Evolutionary conservation across 2,888 invertebrate species (phyloP), one percentile per base, ranked within the genome.

Genomic region (Serrognathus titanus): DNA sequence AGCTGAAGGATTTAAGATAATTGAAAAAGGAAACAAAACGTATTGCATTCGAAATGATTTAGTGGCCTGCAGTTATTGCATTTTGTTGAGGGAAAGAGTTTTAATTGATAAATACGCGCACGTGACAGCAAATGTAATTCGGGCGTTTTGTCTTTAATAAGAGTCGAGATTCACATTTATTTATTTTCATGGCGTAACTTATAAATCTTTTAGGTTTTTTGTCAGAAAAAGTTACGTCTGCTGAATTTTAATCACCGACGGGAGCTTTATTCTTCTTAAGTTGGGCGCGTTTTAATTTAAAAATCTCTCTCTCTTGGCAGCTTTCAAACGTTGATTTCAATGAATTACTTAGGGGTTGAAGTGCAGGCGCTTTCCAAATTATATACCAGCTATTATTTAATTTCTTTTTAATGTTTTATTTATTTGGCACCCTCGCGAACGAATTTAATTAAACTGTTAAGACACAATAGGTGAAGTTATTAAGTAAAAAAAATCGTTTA

Each of bases 91-190:
- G 61, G 57, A 62, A 59, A 65, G 65, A 56, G 64, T 68, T 71
- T 72, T 72, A 73, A 74, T 73, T 74, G 73, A 73, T 73, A 73
- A 73, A 73, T 72, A 70, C 69, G 65, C 62, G 69, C 66, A 71
- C 72, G 71, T 73, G 73, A 69, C 60, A 61, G 60, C 53, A 62
- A 63, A 66, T 48, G 60, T 63, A 64, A 66, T 66, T 63, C 50
- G 50, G 58, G 58, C 48, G 55, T 60, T 62, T 51, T n/a, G 48
- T 48, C 48, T 48, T 48, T 35, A 31, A 31, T 31, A 31, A 31
- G 35, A 20, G 48, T 24, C n/a, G 48, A 48, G 48, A 48, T 48
- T 48, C 46, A 40, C 11, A 9, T 12, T 40, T 40, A 13, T 43
- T 43, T 43, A 16, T 43, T 16, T 43, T 43, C 43, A 16, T 16